Evolutionary conservation across 1,140 invertebrate genomes (phyloP), one percentile per base, ranked within the genome.

Genomic region (Drosophila seguyi): DNA sequence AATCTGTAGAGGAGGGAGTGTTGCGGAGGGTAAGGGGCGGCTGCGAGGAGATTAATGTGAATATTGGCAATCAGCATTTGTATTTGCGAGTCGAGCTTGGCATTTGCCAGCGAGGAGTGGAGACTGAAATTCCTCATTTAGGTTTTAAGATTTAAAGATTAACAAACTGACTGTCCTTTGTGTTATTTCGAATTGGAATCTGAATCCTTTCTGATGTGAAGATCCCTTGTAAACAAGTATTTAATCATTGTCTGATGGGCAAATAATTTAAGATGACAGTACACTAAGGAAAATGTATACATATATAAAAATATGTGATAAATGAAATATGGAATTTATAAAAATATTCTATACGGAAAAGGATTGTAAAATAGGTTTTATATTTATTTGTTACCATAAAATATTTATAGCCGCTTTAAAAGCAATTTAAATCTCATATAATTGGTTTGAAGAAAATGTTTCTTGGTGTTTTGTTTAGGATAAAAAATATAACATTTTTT

Each of bases 1-100:
- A 75, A 75, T 55, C 71, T 31, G 36, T 13, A n/a, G n/a, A n/a
- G 47, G 25, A 41, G 47, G 34, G 45, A 62, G 50, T 25, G 47
- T 6, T 45, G 14, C 34, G 10, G 18, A 14, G 14, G 36, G 8
- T 6, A 22, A 8, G 45, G 44, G 2, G n/a, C n/a, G n/a, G n/a
- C 61, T 58, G 47, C 34, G 31, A n/a, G 56, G 75, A 85, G 84
- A 87, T 87, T 88, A 87, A 87, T 87, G 83, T 88, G 76, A 88
- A 61, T 88, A 88, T 87, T 88, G 83, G 79, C 80, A 87, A 87
- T 87, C 84, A 87, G 57, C 75, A 87, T 88, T 86, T 86, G 78
- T 86, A 86, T 86, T 83, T 83, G 79, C 75, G 67, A 66, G 69
- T 69, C 71, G 63, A 60, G 69, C 82, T 65, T 86, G 84, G 84